A percentile compares a stretch with the other conserved stretches of the same genome.
These are phyloP conservation scores for Macaria notata DNA, from an alignment of 2,888 invertebrate species.

Conservation along the genomic window DNA sequence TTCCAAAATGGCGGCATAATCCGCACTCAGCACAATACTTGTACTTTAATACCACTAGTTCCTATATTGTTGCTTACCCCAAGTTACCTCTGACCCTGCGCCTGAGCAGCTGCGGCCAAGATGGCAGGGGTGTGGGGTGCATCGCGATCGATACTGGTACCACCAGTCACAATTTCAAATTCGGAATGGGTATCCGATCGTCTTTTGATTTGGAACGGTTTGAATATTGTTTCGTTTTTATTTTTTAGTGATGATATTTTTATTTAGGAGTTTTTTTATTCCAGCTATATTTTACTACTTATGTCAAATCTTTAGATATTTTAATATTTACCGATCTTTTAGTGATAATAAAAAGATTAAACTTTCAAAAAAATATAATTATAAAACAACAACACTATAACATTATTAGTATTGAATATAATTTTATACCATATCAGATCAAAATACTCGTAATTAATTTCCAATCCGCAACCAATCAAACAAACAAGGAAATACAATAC, in stretches of 20 bases:
- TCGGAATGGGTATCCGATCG: conserved; percentile 33
- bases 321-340: no score
- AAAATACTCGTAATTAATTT: no score
- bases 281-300: no score
- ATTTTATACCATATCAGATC: no score
- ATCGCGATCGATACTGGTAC: conserved; percentile 61
- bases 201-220: conserved; percentile 15
- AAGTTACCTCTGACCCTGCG: conserved; percentile 75
- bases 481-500: conserved; percentile 11
- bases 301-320: no score
- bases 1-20: conserved; percentile 59
- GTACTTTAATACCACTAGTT: neutral
- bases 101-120: conserved; percentile 72
- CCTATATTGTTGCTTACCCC: conserved; percentile 44
- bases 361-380: no score
- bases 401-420: no score
- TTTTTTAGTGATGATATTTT: neutral
- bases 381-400: no score
- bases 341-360: no score
- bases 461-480: no score
- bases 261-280: no score
- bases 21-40: conserved; percentile 59
- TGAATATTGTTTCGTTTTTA: neutral
- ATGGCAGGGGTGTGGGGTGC: conserved; percentile 71
- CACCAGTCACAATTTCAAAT: conserved; percentile 25